Evolutionary conservation across 2,113 vertebrate genomes (phyloP).

Genomic region (Mesembrinibis cayennensis): DNA sequence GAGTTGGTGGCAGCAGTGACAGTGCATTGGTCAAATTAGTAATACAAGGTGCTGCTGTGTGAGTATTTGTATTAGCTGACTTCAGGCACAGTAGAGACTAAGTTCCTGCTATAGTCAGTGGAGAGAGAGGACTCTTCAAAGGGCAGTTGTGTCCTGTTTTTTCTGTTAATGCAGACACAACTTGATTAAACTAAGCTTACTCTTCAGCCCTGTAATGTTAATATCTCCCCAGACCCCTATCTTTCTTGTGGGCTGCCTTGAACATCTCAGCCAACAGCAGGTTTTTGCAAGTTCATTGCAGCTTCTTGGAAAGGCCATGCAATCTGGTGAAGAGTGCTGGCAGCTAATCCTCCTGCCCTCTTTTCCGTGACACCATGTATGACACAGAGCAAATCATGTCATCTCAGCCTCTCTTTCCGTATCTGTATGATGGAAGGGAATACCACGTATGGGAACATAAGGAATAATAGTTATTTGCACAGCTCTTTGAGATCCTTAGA

Average conservation of each 20-base stretch:
- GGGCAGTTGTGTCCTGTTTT: neutral
- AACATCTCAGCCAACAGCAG: neutral
- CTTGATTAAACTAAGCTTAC: neutral
- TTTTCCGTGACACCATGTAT: neutral
- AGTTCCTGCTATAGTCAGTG: neutral
- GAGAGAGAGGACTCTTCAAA: neutral
- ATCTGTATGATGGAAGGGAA: neutral
- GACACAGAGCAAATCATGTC: neutral
- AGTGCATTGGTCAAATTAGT: neutral
- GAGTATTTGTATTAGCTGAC: neutral
- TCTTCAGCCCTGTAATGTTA: neutral
- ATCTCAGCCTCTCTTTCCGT: neutral
- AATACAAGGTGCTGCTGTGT: neutral
- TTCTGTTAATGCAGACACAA: neutral
- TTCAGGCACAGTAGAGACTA: neutral
- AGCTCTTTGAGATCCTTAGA: conserved; percentile 35
- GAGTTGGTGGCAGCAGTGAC: neutral
- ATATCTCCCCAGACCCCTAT: no score
- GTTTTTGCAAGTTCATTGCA: neutral
- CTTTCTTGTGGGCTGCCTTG: neutral
- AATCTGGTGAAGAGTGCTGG: neutral
- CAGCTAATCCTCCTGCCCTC: neutral
- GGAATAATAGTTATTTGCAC: conserved; percentile 19
- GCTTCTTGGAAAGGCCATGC: neutral
- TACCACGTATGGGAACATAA: neutral